phyloP scores from a whole-genome alignment of 1,140 invertebrate genomes.

The Heliconius eleuchia region DNA sequence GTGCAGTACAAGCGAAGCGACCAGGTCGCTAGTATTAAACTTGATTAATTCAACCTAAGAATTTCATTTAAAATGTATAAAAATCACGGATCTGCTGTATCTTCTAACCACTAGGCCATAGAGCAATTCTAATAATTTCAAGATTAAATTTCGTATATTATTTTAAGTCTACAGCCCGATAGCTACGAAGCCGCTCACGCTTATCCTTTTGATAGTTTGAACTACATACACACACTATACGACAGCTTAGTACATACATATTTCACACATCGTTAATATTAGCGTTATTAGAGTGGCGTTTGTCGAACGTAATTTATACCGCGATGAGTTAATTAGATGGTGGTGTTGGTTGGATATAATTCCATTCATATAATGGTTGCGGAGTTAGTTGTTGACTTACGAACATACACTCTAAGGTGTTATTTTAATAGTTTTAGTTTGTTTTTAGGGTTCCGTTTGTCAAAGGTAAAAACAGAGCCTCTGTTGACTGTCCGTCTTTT shows the following conservation, averaged over 20 bases:
- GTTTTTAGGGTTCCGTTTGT: too few relatives aligned
- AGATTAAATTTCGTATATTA: too few relatives aligned
- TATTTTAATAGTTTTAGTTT: too few relatives aligned
- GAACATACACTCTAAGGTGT: not conserved
- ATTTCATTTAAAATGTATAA: too few relatives aligned
- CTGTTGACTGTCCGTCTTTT: too few relatives aligned
- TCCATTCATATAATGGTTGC: not conserved
- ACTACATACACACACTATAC: not conserved
- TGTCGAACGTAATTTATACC: constrained; percentile 25
- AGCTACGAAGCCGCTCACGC: not conserved
- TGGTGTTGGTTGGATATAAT: constrained; percentile 18
- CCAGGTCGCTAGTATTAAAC: too few relatives aligned
- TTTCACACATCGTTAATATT: constrained; percentile 4
- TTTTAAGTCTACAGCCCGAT: not conserved
- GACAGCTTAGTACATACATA: not conserved
- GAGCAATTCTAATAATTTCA: too few relatives aligned
- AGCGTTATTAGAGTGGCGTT: constrained; percentile 18
- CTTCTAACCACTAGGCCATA: too few relatives aligned
- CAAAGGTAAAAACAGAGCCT: too few relatives aligned
- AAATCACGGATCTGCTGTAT: too few relatives aligned
- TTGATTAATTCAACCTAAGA: too few relatives aligned
- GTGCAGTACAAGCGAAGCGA: too few relatives aligned
- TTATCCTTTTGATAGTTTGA: not conserved
- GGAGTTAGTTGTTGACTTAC: not conserved
- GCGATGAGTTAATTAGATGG: constrained; percentile 26